Evolutionary conservation across 2,797 vertebrate genomes (phyloP), one percentile per base, ranked within the genome.

Genomic region (Lophotriccus pileatus): DNA sequence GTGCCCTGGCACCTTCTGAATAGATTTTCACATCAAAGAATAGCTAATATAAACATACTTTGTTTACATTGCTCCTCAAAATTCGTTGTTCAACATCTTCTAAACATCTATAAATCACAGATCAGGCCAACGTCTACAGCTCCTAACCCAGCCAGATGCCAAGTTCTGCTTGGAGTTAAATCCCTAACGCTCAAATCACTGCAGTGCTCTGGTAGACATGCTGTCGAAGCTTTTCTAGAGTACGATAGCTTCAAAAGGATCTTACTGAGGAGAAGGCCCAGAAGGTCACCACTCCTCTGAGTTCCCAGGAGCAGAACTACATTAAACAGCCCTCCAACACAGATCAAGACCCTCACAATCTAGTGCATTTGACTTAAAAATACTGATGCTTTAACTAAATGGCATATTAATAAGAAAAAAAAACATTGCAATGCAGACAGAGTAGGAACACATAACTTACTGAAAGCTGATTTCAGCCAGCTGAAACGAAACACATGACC

Each of bases 1-100:
- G 79, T 4, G 19, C 37, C 67, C 87, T 93, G 93, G 88, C 95
- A 90, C 60, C 32, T 47, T 44, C 76, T 79, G 69, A 91, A 93
- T 77, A 74, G 68, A 24, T 64, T 70, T 85, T 77, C 76, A 77
- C 69, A 77, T 80, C 85, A 95, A 95, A 91, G 76, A 59, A 66
- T 37, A 1, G 0, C 64, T 80, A 77, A 77, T 34, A 84, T 41
- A 87, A 93, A 86, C 68, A 88, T 1, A 53, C 37, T 41, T 52
- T 60, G 86, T 87, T 93, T 88, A 68, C 49, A 68, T 2, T 12
- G 41, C 58, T 76, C 56, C 53, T 90, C 34, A 80, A 78, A 91
- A 94, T 90, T 43, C 9, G 0, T 41, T 84, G 85, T 83, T 83
- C 69, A 60, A 46, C 72, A 83, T 91, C 78, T 73, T 87, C 75